These are phyloP conservation scores for Polypedilum pembai DNA, from an alignment of 1,140 invertebrate species.

Conservation along the genomic window DNA sequence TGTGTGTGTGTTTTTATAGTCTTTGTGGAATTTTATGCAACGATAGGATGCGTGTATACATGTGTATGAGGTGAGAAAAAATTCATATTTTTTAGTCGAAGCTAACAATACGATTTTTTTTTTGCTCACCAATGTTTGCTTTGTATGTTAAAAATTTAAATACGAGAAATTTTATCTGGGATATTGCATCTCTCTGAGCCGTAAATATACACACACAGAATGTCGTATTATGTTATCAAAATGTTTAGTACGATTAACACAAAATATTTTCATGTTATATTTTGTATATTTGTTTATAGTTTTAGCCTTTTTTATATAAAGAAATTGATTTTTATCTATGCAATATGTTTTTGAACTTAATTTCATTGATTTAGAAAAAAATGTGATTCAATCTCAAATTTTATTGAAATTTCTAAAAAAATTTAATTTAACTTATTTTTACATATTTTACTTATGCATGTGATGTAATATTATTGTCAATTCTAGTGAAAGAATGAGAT, in stretches of 20 bases:
- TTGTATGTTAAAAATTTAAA: slow-evolving; percentile 23
- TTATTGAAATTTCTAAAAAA: neutral
- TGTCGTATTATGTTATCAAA: slow-evolving; percentile 28
- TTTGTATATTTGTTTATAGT: neutral
- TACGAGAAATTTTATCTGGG: slow-evolving; percentile 16
- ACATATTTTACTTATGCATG: neutral
- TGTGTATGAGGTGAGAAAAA: neutral
- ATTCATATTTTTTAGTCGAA: neutral
- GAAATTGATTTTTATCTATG: neutral
- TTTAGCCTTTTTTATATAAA: neutral
- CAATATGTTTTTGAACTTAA: too few relatives aligned
- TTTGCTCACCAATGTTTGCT: neutral
- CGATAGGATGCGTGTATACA: neutral
- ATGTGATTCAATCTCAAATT: neutral
- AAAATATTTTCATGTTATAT: slow-evolving; percentile 19
- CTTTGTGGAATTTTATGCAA: slow-evolving; percentile 1
- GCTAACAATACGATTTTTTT: neutral
- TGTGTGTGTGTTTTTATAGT: neutral
- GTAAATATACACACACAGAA: neutral
- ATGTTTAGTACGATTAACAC: slow-evolving; percentile 25
- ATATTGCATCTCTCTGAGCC: slow-evolving; percentile 13
- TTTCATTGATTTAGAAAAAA: neutral
- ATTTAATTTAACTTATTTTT: neutral
- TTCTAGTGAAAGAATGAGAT: neutral
- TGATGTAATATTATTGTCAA: neutral